Percentiles rank a stretch among this genome's conserved stretches.
Evolutionary conservation across 2,797 vertebrate genomes (phyloP).

Genomic region (Tapera naevia): DNA sequence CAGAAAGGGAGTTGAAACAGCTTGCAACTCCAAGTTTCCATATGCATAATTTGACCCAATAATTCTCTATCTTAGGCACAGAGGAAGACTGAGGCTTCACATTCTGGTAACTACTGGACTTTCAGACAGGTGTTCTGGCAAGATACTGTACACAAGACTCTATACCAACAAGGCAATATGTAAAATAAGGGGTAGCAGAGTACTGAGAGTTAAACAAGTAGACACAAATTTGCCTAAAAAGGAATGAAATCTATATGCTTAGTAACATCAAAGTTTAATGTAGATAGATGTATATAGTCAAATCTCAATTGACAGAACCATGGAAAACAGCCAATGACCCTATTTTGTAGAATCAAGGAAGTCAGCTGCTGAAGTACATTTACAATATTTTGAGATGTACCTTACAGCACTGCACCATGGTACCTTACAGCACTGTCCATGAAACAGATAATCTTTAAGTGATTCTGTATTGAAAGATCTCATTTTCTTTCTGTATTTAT

Average conservation of each 20-base stretch:
- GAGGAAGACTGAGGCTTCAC: neutral
- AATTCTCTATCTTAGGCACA: neutral
- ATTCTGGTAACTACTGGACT: neutral
- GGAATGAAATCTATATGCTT: neutral
- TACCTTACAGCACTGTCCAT: too few species aligned
- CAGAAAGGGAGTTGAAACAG: neutral
- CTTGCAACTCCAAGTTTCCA: neutral
- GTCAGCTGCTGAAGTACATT: neutral
- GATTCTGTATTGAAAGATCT: neutral
- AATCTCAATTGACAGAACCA: neutral
- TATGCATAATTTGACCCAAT: neutral
- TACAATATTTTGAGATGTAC: neutral
- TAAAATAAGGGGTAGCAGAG: neutral
- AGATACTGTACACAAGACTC: neutral
- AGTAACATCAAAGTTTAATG: neutral
- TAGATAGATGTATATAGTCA: neutral
- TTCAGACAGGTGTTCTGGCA: neutral
- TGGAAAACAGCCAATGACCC: neutral
- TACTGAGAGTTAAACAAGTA: neutral
- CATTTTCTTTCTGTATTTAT: neutral
- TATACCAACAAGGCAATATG: neutral
- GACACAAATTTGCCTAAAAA: neutral
- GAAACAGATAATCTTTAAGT: neutral
- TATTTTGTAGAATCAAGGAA: neutral
- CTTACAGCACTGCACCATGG: neutral